phyloP scores from a whole-genome alignment of 2,888 invertebrate genomes.

The Idaea aversata region DNA sequence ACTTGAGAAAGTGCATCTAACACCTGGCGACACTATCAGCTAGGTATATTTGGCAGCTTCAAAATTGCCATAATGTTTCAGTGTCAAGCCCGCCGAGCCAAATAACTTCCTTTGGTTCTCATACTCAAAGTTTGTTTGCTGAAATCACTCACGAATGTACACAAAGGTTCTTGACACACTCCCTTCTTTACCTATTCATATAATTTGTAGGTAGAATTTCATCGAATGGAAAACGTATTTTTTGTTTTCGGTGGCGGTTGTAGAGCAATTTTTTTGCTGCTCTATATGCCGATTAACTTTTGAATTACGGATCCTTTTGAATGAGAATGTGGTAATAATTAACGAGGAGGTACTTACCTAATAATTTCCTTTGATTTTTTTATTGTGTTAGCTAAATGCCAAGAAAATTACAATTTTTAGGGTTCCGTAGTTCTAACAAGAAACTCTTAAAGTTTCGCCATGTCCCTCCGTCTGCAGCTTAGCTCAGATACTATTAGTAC shows the following conservation, averaged over 20 bases:
- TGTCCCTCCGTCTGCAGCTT: no score
- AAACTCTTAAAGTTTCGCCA: no score
- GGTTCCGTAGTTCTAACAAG: no score
- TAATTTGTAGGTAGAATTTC: not conserved
- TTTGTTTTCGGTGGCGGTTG: not conserved
- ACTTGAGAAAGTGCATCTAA: conserved; percentile 7
- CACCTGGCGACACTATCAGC: conserved; percentile 28
- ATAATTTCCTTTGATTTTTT: no score
- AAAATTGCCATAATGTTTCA: conserved; percentile 74
- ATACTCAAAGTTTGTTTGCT: conserved; percentile 53
- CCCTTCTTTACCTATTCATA: not conserved
- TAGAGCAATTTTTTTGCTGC: not conserved
- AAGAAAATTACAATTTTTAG: no score
- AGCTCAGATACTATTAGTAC: no score
- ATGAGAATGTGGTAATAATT: no score
- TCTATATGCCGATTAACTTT: not conserved
- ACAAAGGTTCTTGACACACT: conserved; percentile 39
- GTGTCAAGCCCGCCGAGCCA: conserved; percentile 56
- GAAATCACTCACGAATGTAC: conserved; percentile 53
- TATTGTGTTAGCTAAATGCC: no score
- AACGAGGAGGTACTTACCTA: no score
- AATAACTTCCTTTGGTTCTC: conserved; percentile 63
- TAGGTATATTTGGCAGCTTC: conserved; percentile 57
- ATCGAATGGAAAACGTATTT: not conserved
- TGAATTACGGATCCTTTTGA: no score